These are phyloP conservation scores for Alosa sapidissima DNA, from an alignment of 2,797 vertebrate species.

Conservation along the genomic window DNA sequence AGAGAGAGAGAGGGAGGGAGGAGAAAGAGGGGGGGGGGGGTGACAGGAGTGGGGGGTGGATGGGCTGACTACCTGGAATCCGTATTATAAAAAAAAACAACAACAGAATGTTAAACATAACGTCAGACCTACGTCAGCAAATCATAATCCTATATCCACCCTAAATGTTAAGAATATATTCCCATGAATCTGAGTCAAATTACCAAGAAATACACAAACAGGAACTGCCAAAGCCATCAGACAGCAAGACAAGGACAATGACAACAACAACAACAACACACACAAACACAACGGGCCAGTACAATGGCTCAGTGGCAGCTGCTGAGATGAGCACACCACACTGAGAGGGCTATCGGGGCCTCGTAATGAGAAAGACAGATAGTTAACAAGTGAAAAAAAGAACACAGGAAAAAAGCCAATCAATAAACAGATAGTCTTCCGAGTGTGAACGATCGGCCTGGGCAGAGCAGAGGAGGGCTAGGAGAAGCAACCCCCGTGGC, in stretches of 20 bases:
- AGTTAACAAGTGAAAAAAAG: slow-evolving; percentile 47
- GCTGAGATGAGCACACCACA: slow-evolving; percentile 29
- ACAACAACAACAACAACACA: slow-evolving; percentile 21
- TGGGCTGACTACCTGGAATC: not conserved
- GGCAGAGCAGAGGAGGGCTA: not conserved
- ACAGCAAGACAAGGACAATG: not conserved
- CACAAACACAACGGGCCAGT: slow-evolving; percentile 37
- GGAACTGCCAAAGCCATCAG: not conserved
- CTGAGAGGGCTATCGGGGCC: slow-evolving; percentile 27
- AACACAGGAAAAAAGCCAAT: slow-evolving; percentile 42
- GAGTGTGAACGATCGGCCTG: not conserved
- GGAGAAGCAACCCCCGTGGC: not conserved
- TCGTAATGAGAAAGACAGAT: slow-evolving; percentile 56
- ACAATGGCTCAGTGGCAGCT: not conserved
- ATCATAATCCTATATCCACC: not conserved
- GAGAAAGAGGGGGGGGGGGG: not conserved
- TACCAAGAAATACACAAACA: not conserved
- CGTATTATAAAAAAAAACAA: not conserved
- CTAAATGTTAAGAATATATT: not conserved
- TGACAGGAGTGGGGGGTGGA: no score
- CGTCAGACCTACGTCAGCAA: not conserved
- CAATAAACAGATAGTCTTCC: slow-evolving; percentile 51
- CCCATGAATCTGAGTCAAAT: not conserved
- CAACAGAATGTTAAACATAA: not conserved
- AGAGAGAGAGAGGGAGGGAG: not conserved